Conservation (phyloP, 2,797 vertebrate species). For the Cyclura pinguis region DNA sequence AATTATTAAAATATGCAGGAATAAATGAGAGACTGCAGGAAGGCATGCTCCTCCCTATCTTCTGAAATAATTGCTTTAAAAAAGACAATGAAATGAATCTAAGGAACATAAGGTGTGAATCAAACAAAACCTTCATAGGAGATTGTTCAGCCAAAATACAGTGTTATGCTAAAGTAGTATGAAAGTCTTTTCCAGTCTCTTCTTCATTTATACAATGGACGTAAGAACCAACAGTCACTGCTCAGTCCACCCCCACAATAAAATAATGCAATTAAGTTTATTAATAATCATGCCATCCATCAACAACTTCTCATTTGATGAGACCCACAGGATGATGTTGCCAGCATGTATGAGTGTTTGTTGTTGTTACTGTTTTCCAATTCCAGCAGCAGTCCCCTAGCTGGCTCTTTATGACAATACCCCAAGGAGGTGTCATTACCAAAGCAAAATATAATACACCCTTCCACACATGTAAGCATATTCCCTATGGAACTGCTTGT, state of each 20-base stretch:
- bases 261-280: not conserved
- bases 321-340: not conserved
- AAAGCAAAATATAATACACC: not conserved
- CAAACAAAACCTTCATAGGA: not conserved
- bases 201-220: not conserved
- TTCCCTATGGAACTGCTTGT: not conserved
- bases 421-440: too few species aligned
- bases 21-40: not conserved
- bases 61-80: slow-evolving; percentile 7
- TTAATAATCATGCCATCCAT: not conserved
- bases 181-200: not conserved
- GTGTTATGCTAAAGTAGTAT: not conserved
- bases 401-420: not conserved
- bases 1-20: not conserved
- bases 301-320: not conserved
- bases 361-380: too few species aligned
- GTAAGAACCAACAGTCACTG: not conserved
- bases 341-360: not conserved
- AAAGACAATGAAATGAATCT: slow-evolving; percentile 17
- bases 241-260: not conserved
- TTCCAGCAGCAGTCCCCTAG: not conserved
- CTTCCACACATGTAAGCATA: not conserved
- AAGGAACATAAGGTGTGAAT: not conserved
- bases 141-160: not conserved
- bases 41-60: not conserved